phyloP scores from a whole-genome alignment of 2,888 invertebrate genomes.

The Hetaerina titia region DNA sequence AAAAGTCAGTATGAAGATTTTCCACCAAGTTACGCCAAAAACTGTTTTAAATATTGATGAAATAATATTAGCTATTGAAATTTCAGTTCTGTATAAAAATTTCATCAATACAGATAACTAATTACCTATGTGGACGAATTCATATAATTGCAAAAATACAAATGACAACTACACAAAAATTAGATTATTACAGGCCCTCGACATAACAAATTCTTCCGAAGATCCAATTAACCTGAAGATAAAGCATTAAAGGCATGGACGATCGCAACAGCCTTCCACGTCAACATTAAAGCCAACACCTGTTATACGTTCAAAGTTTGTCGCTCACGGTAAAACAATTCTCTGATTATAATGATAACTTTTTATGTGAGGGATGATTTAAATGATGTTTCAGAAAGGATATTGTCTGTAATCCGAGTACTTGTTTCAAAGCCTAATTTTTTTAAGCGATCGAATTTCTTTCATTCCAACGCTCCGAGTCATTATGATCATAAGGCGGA shows the following conservation, averaged over 20 bases:
- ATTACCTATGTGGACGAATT: no score
- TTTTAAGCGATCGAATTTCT: not conserved
- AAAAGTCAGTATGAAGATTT: no score
- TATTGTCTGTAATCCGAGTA: not conserved
- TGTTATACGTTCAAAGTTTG: not conserved
- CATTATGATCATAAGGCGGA: no score
- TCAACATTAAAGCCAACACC: not conserved
- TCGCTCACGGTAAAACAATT: not conserved
- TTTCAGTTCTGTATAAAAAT: no score
- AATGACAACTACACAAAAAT: no score
- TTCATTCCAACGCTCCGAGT: no score
- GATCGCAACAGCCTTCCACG: not conserved
- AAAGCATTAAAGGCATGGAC: not conserved
- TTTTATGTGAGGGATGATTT: not conserved
- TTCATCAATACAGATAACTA: no score
- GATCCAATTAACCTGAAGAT: not conserved
- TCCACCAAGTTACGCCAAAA: no score
- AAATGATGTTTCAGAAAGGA: not conserved
- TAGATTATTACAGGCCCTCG: not conserved
- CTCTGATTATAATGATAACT: not conserved
- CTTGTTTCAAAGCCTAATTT: not conserved
- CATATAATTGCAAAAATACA: no score
- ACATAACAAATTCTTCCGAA: not conserved
- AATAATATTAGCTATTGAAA: no score
- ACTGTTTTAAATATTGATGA: no score